Conservation (phyloP, 2,113 vertebrate genomes). For the Anoplopoma fimbria region DNA sequence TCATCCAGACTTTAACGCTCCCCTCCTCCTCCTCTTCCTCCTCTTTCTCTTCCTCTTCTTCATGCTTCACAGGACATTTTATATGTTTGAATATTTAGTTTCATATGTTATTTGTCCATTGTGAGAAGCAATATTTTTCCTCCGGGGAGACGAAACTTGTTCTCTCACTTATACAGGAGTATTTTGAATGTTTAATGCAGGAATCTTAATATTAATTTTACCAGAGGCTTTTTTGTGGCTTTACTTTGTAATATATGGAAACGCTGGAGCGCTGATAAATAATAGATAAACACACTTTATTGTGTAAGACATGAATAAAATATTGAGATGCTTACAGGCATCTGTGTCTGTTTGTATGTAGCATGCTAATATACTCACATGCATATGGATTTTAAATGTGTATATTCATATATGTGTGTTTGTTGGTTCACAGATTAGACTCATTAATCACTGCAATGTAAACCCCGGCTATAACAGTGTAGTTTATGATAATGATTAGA, state of each 20-base stretch:
- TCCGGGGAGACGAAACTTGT: conserved; percentile 4
- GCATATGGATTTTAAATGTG: background rate
- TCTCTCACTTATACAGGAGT: conserved; percentile 21
- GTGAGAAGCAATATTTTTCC: background rate
- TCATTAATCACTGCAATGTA: background rate
- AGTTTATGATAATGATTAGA: no score
- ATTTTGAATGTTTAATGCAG: conserved; percentile 9
- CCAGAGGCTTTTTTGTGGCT: background rate
- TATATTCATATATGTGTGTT: background rate
- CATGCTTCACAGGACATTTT: conserved; percentile 20
- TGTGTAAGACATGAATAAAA: background rate
- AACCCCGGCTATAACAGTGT: no score
- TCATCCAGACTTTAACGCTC: conserved; percentile 1
- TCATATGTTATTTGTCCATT: conserved; percentile 18
- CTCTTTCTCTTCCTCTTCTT: conserved; percentile 6
- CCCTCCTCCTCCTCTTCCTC: background rate
- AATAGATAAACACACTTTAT: conserved; percentile 18
- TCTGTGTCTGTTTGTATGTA: background rate
- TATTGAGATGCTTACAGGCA: background rate
- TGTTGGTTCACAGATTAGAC: background rate
- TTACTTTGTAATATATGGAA: conserved; percentile 23
- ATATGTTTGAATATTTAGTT: conserved; percentile 35
- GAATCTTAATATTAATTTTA: conserved; percentile 52
- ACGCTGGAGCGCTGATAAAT: conserved; percentile 15
- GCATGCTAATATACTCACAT: background rate